Evolutionary conservation across 2,888 invertebrate species (phyloP).

Genomic region (Melieria omissa): DNA sequence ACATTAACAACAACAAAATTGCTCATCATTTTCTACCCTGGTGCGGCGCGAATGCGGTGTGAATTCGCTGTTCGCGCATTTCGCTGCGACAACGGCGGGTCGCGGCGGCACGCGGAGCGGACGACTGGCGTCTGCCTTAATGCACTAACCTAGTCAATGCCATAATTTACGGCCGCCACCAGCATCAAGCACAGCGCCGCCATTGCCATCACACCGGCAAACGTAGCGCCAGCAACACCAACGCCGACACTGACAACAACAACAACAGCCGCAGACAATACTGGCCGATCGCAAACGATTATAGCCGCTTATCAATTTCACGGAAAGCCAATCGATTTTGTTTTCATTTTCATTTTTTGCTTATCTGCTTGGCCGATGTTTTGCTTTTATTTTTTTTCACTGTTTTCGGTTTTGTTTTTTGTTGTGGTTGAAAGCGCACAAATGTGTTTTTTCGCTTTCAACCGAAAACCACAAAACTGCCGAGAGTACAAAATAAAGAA

Average conservation of each 20-base stretch:
- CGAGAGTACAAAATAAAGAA: neutral
- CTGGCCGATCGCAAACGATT: constrained; percentile 33
- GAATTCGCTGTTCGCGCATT: no score
- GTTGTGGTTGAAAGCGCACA: neutral
- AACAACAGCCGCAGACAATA: neutral
- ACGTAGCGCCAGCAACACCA: constrained; percentile 34
- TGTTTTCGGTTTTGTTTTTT: constrained; percentile 1
- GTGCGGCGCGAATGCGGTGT: no score
- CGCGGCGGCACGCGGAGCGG: no score
- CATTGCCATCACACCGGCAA: constrained; percentile 23
- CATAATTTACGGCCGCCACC: constrained; percentile 56
- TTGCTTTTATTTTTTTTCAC: neutral
- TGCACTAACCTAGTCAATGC: constrained; percentile 54
- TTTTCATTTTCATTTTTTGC: constrained; percentile 27
- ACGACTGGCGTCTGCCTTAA: constrained; percentile 25
- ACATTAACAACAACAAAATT: no score
- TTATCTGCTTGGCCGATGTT: constrained; percentile 5
- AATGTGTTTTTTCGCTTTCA: constrained; percentile 21
- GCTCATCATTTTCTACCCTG: no score
- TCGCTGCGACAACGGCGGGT: no score
- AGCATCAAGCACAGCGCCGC: constrained; percentile 25
- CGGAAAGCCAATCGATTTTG: constrained; percentile 62
- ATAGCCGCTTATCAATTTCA: constrained; percentile 59
- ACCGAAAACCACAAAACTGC: constrained; percentile 27
- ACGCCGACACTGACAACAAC: constrained; percentile 7